phyloP scores from a whole-genome alignment of 2,113 vertebrate genomes.

The Xiphophorus maculatus region DNA sequence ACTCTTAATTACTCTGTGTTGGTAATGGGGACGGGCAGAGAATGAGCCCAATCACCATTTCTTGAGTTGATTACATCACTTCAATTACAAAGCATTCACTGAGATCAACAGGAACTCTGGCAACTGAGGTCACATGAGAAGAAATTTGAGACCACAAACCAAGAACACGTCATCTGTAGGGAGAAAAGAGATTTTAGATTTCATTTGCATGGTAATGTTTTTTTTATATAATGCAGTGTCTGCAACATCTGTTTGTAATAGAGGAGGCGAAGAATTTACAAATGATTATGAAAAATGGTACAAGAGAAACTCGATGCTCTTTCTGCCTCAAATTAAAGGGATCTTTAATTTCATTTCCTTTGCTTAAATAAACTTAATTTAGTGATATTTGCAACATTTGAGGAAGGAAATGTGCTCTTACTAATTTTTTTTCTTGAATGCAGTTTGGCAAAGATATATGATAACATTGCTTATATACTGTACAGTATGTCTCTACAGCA shows the following conservation, averaged over 20 bases:
- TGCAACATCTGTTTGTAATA: background rate
- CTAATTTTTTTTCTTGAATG: background rate
- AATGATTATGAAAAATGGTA: background rate
- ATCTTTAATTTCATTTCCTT: background rate
- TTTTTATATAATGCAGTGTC: background rate
- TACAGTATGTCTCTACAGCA: too few relatives aligned
- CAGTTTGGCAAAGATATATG: background rate
- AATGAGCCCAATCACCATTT: conserved; percentile 34
- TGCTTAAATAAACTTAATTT: background rate
- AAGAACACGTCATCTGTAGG: background rate
- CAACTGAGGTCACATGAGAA: conserved; percentile 10
- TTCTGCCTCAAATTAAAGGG: background rate
- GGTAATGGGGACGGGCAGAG: conserved; percentile 15
- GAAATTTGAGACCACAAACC: conserved; percentile 2
- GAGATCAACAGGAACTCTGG: background rate
- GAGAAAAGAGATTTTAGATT: background rate
- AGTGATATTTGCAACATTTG: background rate
- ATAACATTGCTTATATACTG: too few relatives aligned
- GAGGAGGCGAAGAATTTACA: background rate
- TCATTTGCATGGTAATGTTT: background rate
- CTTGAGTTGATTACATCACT: conserved; percentile 40
- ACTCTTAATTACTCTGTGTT: conserved; percentile 33
- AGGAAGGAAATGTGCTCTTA: background rate
- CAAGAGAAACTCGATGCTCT: background rate
- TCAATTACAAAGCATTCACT: conserved; percentile 55